phyloP scores from a whole-genome alignment of 2,113 vertebrate species.

The Pipra filicauda region DNA sequence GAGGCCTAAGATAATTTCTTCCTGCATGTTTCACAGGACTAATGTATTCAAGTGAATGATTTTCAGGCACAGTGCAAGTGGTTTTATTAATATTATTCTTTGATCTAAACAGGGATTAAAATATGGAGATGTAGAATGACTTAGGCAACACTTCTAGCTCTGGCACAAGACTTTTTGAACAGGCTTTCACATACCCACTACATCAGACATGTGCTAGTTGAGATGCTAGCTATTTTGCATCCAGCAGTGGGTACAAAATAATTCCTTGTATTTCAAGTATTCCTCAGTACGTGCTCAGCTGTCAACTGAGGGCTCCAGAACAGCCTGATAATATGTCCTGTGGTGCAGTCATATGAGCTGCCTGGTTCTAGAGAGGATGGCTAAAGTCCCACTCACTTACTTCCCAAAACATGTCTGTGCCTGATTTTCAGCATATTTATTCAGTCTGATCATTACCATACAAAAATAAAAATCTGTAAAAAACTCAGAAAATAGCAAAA shows the following conservation, averaged over 20 bases:
- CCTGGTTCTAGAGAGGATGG: background rate
- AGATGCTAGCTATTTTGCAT: background rate
- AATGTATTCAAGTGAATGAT: background rate
- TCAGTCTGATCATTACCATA: background rate
- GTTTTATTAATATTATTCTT: background rate
- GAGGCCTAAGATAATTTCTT: background rate
- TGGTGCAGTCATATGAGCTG: background rate
- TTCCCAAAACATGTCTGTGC: background rate
- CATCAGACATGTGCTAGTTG: background rate
- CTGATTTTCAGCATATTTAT: background rate
- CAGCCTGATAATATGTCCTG: rapidly evolving
- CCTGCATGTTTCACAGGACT: background rate
- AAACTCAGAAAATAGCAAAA: background rate
- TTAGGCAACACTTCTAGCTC: background rate
- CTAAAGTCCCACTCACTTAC: background rate
- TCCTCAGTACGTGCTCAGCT: background rate
- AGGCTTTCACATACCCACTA: background rate
- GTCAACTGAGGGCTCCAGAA: background rate
- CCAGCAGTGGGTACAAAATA: background rate
- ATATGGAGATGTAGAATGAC: background rate
- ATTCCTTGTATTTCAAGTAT: background rate
- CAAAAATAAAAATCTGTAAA: background rate
- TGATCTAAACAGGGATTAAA: background rate
- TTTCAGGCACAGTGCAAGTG: background rate
- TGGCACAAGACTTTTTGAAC: background rate